Base-by-base conservation (phyloP, 2,113 vertebrate species). In the Pheucticus melanocephalus region DNA sequence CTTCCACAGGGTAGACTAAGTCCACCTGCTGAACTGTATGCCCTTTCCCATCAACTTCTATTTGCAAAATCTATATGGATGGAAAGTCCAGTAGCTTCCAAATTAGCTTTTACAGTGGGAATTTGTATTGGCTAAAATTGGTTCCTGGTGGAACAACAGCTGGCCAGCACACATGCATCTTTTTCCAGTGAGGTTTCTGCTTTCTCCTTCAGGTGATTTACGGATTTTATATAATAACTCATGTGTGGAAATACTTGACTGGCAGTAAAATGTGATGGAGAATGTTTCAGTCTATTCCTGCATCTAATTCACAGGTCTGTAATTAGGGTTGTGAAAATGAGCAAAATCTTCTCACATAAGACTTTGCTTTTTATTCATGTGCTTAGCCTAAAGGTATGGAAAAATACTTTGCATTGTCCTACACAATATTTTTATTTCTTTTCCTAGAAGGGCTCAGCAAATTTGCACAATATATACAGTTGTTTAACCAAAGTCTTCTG, bases 191-290 rank as follows among this genome's bases (percentile, higher is more conserved):
- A 79, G 70, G 35, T 63, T 93, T 75, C 65, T 89, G 12, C 56
- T 71, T 78, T 88, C 40, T 91, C 35, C 27, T 75, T 87, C 57
- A 65, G 56, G n/a, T 72, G 24, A 20, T 69, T 93, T 63, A 82
- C 30, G 24, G 28, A 17, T 59, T 78, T 82, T 75, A 70, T 75
- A 39, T 50, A 75, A 61, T 16, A 94, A 86, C 20, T 88, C n/a
- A 9, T 20, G 22, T 20, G 23, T 59, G 56, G 90, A 90, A 95
- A 78, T 63, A 75, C 65, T 71, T 89, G 40, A 73, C 25, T 45
- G 63, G 24, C 37, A 50, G n/a, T 53, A 82, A 84, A 91, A 82
- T 0, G 0, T 42, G 78, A 78, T 0, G 0, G 40, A 51, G 37
- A 44, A 64, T 65, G 89, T 86, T 57, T 78, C 65, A 89, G 66